Percentiles rank a stretch among this genome's conserved stretches.
Conservation (phyloP, 2,888 invertebrate species). For the Catocala nupta region DNA sequence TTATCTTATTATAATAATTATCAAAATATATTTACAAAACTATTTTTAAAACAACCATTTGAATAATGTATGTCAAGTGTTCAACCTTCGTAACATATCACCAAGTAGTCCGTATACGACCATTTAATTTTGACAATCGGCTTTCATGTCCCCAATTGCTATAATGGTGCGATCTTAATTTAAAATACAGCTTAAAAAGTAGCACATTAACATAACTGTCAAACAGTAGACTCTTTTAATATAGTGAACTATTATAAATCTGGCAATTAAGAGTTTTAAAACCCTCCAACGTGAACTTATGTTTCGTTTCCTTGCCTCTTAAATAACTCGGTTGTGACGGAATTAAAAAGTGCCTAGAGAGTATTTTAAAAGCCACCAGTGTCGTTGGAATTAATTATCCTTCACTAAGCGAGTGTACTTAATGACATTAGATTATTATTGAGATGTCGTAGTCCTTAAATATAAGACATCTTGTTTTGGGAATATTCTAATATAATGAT, state of each 20-base stretch:
- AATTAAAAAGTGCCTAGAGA: slow-evolving; percentile 52
- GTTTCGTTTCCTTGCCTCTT: slow-evolving; percentile 69
- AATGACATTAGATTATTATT: slow-evolving; percentile 43
- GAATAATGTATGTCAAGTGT: slow-evolving; percentile 11
- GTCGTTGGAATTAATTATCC: slow-evolving; percentile 73
- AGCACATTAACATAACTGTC: slow-evolving; percentile 52
- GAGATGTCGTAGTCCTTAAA: slow-evolving; percentile 5
- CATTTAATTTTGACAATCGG: slow-evolving; percentile 47
- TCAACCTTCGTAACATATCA: slow-evolving; percentile 12
- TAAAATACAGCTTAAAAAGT: slow-evolving; percentile 44
- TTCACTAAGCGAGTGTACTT: slow-evolving; percentile 62
- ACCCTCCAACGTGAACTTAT: slow-evolving; percentile 69
- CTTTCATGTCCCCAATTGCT: slow-evolving; percentile 35
- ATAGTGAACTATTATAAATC: slow-evolving; percentile 70
- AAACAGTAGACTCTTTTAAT: slow-evolving; percentile 52
- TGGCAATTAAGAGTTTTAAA: slow-evolving; percentile 71
- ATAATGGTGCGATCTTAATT: slow-evolving; percentile 45
- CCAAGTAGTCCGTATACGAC: slow-evolving; percentile 14
- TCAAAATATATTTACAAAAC: not conserved
- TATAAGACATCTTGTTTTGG: slow-evolving; percentile 1
- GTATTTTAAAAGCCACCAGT: slow-evolving; percentile 58
- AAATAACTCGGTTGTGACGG: slow-evolving; percentile 60
- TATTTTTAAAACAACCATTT: not conserved
- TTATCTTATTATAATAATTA: too few relatives aligned
- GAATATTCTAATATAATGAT: not conserved